Percentiles rank a stretch among this genome's conserved stretches.
Conservation (phyloP, 2,888 invertebrate species). For the Herminia tarsipennalis region DNA sequence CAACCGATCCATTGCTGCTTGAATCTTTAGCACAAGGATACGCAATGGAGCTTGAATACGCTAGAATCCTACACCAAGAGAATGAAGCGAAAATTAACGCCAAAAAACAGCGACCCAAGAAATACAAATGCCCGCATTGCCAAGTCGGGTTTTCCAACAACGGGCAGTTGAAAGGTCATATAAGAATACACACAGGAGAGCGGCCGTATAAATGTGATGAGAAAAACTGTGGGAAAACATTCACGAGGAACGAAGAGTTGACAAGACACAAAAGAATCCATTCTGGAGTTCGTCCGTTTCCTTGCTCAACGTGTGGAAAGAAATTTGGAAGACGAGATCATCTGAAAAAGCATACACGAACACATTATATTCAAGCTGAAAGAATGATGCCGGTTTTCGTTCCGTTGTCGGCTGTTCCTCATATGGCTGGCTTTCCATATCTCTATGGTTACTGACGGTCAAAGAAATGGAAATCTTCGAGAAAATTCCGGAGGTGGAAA, state of each 20-base stretch:
- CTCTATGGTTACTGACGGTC: slow-evolving; percentile 83
- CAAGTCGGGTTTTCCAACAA: slow-evolving; percentile 97
- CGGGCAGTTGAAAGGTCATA: slow-evolving; percentile 95
- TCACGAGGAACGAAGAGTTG: slow-evolving; percentile 96
- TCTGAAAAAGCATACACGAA: slow-evolving; percentile 96
- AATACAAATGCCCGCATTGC: slow-evolving; percentile 96
- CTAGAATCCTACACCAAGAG: slow-evolving; percentile 89
- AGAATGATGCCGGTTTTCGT: slow-evolving; percentile 87
- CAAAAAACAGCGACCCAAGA: slow-evolving; percentile 93
- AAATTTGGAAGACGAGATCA: slow-evolving; percentile 97
- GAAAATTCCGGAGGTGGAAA: slow-evolving; percentile 13
- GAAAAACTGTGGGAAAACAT: slow-evolving; percentile 94
- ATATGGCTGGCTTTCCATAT: slow-evolving; percentile 76
- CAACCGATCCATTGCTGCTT: slow-evolving; percentile 77
- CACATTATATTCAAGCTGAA: slow-evolving; percentile 89
- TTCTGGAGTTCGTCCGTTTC: slow-evolving; percentile 93
- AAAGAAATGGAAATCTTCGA: slow-evolving; percentile 12
- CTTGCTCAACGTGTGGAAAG: slow-evolving; percentile 95
- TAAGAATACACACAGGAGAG: slow-evolving; percentile 96
- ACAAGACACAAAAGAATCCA: slow-evolving; percentile 97
- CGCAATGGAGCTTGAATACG: slow-evolving; percentile 89
- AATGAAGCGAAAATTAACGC: slow-evolving; percentile 89
- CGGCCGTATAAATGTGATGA: slow-evolving; percentile 95
- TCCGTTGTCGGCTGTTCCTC: slow-evolving; percentile 83
- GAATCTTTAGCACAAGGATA: slow-evolving; percentile 83